These are phyloP conservation scores for Lordiphosa andalusiaca DNA, from an alignment of 2,888 invertebrate genomes.

Conservation along the genomic window DNA sequence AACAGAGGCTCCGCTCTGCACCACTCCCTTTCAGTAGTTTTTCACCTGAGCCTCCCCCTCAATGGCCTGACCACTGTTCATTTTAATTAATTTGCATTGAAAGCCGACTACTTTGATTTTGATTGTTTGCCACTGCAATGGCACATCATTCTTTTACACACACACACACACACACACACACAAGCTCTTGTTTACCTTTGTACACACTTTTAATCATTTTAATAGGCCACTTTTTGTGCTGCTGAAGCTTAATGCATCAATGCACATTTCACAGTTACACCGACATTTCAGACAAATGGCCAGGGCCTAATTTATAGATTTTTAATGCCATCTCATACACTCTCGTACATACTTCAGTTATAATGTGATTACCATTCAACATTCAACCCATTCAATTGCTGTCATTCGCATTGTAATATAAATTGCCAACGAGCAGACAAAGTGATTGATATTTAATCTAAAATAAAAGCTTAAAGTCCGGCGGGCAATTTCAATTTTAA, in stretches of 20 bases:
- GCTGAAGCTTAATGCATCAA: conserved; percentile 50
- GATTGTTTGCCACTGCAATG: conserved; percentile 57
- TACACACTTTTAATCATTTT: conserved; percentile 57
- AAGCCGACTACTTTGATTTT: conserved; percentile 59
- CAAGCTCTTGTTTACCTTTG: too few relatives aligned
- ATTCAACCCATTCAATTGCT: conserved; percentile 40
- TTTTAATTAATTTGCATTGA: conserved; percentile 50
- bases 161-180: conserved; percentile 2
- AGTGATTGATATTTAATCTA: conserved; percentile 66
- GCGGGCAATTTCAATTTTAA: conserved; percentile 44
- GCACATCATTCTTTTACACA: conserved; percentile 14
- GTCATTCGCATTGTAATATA: conserved; percentile 25
- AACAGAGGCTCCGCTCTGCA: too few relatives aligned
- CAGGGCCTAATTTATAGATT: conserved; percentile 44
- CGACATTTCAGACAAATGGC: conserved; percentile 35
- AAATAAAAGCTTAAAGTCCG: conserved; percentile 43
- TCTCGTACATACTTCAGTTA: conserved; percentile 17
- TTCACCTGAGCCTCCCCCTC: background rate
- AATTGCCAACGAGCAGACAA: conserved; percentile 33
- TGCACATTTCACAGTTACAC: conserved; percentile 29
- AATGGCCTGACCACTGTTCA: conserved; percentile 37
- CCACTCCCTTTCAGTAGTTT: background rate
- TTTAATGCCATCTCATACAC: conserved; percentile 19
- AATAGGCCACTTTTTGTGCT: conserved; percentile 55
- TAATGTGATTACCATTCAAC: conserved; percentile 25